phyloP scores from a whole-genome alignment of 2,797 vertebrate genomes.

The Gallinago solitaria region DNA sequence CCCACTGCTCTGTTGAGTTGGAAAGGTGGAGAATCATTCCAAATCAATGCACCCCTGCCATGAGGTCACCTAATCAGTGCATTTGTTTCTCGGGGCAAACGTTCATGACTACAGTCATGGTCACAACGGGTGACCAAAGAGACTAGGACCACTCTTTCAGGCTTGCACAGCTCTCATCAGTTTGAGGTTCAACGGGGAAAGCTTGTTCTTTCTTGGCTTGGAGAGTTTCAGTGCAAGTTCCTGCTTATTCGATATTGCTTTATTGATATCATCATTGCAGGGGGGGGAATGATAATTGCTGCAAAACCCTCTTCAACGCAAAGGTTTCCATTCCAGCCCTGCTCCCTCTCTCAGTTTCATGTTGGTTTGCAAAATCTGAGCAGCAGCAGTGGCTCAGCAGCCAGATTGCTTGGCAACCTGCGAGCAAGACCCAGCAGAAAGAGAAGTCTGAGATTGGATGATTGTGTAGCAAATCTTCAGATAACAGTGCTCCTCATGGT shows the following conservation, averaged over 20 bases:
- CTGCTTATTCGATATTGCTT: not conserved
- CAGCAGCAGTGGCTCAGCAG: not conserved
- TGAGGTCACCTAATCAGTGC: not conserved
- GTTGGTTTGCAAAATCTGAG: not conserved
- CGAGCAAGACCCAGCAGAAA: not conserved
- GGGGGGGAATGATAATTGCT: accelerated
- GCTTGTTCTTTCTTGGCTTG: not conserved
- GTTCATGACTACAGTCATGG: not conserved
- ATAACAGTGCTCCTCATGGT: accelerated
- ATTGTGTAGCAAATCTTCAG: not conserved
- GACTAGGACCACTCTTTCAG: not conserved
- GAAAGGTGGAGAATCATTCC: not conserved
- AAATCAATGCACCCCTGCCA: not conserved
- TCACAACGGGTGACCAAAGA: accelerated
- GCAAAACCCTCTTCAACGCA: not conserved
- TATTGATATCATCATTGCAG: not conserved
- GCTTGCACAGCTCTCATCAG: not conserved
- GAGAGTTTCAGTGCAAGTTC: not conserved
- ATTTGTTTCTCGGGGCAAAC: not conserved
- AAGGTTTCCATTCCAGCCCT: not conserved
- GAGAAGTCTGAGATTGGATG: not conserved
- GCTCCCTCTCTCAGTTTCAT: not conserved
- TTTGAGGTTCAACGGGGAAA: not conserved
- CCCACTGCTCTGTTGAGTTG: not conserved
- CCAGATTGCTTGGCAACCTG: not conserved